Base-by-base conservation (phyloP, 2,797 vertebrate species). In the Eidolon dupreanum region DNA sequence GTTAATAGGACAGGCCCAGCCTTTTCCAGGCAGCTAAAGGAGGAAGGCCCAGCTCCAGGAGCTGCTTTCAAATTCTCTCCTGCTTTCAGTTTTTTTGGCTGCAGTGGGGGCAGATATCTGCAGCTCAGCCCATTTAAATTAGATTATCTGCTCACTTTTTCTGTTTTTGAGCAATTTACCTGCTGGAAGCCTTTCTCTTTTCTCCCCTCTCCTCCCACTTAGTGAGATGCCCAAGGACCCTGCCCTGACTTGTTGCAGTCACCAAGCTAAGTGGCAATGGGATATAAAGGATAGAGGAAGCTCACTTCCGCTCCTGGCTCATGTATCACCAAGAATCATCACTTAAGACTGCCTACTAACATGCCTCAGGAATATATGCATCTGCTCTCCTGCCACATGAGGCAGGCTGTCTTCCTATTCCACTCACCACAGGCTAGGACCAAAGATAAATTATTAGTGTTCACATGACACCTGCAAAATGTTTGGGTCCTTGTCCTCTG, bases 81-180 rank as follows among this genome's bases (percentile, higher is more conserved):
- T 3, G 57, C 17, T 46, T 20, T 22, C 43, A 13, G 43, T 11
- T 28, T 41, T 73, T 20, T 9, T 46, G 33, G 74, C 70, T 86
- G 8, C 75, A 94, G 92, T 6, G 36, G 31, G 3, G 2, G 46
- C 83, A 61, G 92, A 87, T 85, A 94, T 68, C 95, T 53, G 95
- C 90, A 78, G 95, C 93, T 90, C 86, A 88, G 93, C 88, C 88
- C 71, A n/a, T 36, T 71, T 68, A 90, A 88, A 97, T 97, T 92
- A 92, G 89, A 85, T 88, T 49, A 86, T 88, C 68, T 70, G 41
- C 75, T 93, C 12, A 10, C 31, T 84, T 96, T 46, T 46, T 74
- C 33, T 57, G 51, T 71, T 90, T 95, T 61, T 55, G n/a, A 71
- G 83, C 3, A 4, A 20, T 88, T 82, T 53, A 86, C 85, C 78